Base-by-base conservation (phyloP, 1,140 invertebrate genomes). In the Drosophila arizonae region DNA sequence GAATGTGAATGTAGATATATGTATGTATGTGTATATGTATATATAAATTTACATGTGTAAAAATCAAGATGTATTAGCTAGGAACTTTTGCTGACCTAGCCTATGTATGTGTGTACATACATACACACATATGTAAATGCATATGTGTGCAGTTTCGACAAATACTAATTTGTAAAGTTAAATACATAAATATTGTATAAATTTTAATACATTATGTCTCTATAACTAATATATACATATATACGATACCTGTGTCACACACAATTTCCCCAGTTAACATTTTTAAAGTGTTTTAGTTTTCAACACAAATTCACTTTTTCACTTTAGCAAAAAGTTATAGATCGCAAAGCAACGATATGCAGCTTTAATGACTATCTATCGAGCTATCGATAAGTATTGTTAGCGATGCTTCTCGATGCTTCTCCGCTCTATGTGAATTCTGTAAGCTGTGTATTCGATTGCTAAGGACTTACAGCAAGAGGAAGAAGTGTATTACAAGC, bases 1-100 rank as follows among this genome's bases (percentile, higher is more conserved):
- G 57, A 69, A 56, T 70, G 67, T 4, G 17, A 11, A 64, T 36
- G 28, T 15, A 43, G 3, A 43, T 2, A 33, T 33, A 9, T 9
- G 6, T 9, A 33, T 33, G n/a, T 55, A 56, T 67, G 15, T 50
- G 36, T 58, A 48, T 58, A 45, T 57, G 51, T 63, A 33, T 33
- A 33, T 33, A 33, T 33, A 33, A 8, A 33, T 33, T 33, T 33
- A 33, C 30, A 33, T 33, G 50, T 52, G 4, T 24, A 13, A 41
- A 41, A 17, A 17, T 17, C 17, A 17, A 17, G 0, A 17, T 17
- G 17, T 17, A 17, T 17, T 17, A 17, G 17, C 17, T 17, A 17
- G 17, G 17, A 17, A 17, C 17, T 17, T 17, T 24, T 3, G 21
- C 21, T 24, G 21, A 0, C 21, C 21, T 24, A 2, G 2, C 21